These are phyloP conservation scores for Nomada ruficornis DNA, from an alignment of 2,888 invertebrate genomes.

Conservation along the genomic window DNA sequence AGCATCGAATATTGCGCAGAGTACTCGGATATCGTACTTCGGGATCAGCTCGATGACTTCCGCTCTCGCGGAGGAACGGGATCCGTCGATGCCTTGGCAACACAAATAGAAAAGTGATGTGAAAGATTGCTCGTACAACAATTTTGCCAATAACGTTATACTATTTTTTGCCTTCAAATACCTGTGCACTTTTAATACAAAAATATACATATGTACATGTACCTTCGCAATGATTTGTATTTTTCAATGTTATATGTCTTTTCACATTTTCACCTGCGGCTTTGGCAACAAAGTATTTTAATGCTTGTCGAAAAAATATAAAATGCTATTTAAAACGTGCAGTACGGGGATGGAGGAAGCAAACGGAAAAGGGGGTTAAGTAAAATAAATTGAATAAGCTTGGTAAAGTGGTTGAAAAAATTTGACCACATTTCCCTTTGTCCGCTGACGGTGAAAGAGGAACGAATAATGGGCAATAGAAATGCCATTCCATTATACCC, in stretches of 20 bases:
- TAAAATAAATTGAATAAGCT: slow-evolving; percentile 11
- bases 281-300: neutral
- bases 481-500: slow-evolving; percentile 21
- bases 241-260: too few species aligned
- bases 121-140: neutral
- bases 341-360: neutral
- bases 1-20: slow-evolving; percentile 51
- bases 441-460: neutral
- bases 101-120: neutral
- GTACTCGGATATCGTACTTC: slow-evolving; percentile 36
- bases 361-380: neutral
- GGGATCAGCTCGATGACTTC: slow-evolving; percentile 40
- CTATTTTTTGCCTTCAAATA: neutral
- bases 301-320: neutral
- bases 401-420: slow-evolving; percentile 14
- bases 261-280: neutral
- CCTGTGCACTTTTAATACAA: neutral
- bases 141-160: neutral
- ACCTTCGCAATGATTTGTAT: too few species aligned
- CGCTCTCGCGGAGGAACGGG: neutral
- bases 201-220: too few species aligned
- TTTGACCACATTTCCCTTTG: slow-evolving; percentile 13
- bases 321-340: neutral
- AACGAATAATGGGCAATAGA: slow-evolving; percentile 35
- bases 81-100: slow-evolving; percentile 8